Evolutionary conservation across 2,888 invertebrate species (phyloP), one percentile per base, ranked within the genome.

Genomic region (Cyclophora punctaria): DNA sequence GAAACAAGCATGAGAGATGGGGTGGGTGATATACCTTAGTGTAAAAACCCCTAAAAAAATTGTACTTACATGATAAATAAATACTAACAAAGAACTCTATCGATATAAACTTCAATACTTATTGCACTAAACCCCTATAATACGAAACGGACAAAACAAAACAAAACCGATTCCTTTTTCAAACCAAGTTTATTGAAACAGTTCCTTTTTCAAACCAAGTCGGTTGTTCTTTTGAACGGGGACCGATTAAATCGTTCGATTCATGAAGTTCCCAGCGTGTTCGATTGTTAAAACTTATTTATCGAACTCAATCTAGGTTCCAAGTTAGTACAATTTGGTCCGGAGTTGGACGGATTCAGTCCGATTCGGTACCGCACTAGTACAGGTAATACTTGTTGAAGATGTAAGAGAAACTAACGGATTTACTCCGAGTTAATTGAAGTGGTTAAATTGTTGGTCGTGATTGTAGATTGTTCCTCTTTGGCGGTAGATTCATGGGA

Each of bases 221-320:
- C 20, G 20, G 20, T 20, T 20, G 20, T 20, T 20, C 20, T 20
- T 20, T 20, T 20, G 20, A 20, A 20, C 20, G 20, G 2, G 20
- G 20, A 20, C 20, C 20, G 20, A 20, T 20, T 20, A 46, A 47
- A 50, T 49, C 50, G 45, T 44, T 52, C 49, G 51, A 58, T 53
- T 53, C 51, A 37, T 41, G 47, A 40, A 56, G 48, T 40, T 5
- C 44, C 49, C 48, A 48, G 43, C 50, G 57, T 62, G 57, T 58
- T 60, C 59, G 53, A 69, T 67, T 67, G 73, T 69, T 66, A 58
- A 64, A 71, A 71, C 66, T 71, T 71, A 66, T 64, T 63, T 61
- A 62, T 59, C 66, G 55, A 67, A 60, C 59, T 50, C 57, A 57
- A 60, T 62, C 51, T 43, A 44, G 47, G 34, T 44, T 43, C n/a